Evolutionary conservation across 2,797 vertebrate species (phyloP), one percentile per base, ranked within the genome.

Genomic region (Malurus splendens): DNA sequence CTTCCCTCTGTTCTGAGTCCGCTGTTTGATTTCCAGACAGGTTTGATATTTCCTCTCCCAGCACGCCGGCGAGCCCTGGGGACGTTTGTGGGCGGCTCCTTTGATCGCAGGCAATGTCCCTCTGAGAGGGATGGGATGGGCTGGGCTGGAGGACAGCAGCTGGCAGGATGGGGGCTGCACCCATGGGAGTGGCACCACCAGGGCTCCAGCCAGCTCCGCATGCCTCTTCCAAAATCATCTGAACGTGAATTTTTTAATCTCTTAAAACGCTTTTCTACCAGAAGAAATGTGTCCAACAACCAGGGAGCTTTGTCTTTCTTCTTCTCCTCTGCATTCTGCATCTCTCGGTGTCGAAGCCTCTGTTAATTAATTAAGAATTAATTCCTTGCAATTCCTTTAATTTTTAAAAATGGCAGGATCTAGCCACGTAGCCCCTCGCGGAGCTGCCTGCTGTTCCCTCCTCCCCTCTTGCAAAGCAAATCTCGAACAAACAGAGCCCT

Each of bases 11-110:
- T 90, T 90, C 70, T 3, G 7, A n/a, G 28, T 74, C 65, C 44
- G 66, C 74, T 27, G 62, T 85, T 92, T 90, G 90, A 86, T 93
- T 93, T 85, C 39, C 61, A 82, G 86, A 25, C 67, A 42, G 61
- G 60, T 81, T 87, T 88, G 76, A 51, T 85, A 81, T 79, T 87
- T 83, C 57, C 60, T 83, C 60, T 70, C 55, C 60, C 77, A 30
- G 47, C 62, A 75, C 57, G 60, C 41, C 0, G 0, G 44, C 47
- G 48, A 87, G 45, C 75, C 83, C 74, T n/a, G 54, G 79, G 74
- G 86, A 82, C 50, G 48, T 64, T 1, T 14, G 71, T 11, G 25
- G 77, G 61, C 0, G 1, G 55, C 61, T 70, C 22, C 47, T 91
- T 81, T 65, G 87, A 62, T 80, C 0, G 13, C 16, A 7, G 73